These are phyloP conservation scores for Papilio demoleus DNA, from an alignment of 2,888 invertebrate genomes.

Conservation along the genomic window DNA sequence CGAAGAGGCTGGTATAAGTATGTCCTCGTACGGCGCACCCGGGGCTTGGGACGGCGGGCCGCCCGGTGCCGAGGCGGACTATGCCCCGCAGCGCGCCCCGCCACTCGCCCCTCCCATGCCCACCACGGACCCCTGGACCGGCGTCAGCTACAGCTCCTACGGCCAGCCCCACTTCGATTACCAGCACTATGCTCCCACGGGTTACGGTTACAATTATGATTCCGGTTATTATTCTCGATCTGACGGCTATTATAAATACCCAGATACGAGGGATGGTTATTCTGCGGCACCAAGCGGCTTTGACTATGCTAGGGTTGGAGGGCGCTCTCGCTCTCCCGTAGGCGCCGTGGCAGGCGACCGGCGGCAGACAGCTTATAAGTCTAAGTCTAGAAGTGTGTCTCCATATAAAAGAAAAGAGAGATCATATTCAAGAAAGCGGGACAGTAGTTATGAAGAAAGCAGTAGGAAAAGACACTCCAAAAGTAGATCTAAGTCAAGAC, in stretches of 20 bases:
- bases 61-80: slow-evolving; percentile 81
- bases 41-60: slow-evolving; percentile 81
- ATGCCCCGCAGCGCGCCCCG: slow-evolving; percentile 71
- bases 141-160: slow-evolving; percentile 75
- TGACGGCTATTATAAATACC: slow-evolving; percentile 61
- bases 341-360: slow-evolving; percentile 53
- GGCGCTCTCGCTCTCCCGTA: slow-evolving; percentile 53
- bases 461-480: slow-evolving; percentile 58
- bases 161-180: slow-evolving; percentile 68
- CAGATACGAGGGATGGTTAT: slow-evolving; percentile 52
- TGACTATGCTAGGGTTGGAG: slow-evolving; percentile 49
- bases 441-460: slow-evolving; percentile 60
- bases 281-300: slow-evolving; percentile 49
- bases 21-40: slow-evolving; percentile 76
- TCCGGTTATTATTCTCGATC: slow-evolving; percentile 63
- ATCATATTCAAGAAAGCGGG: slow-evolving; percentile 62
- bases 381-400: slow-evolving; percentile 66
- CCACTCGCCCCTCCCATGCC: slow-evolving; percentile 64
- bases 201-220: slow-evolving; percentile 65
- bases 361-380: slow-evolving; percentile 56
- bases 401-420: slow-evolving; percentile 61
- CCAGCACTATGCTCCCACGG: slow-evolving; percentile 60
- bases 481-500: slow-evolving; percentile 60
- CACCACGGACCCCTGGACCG: slow-evolving; percentile 78
- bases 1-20: slow-evolving; percentile 74